Base-by-base conservation (phyloP, 2,113 vertebrate genomes). In the Clarias magur region DNA sequence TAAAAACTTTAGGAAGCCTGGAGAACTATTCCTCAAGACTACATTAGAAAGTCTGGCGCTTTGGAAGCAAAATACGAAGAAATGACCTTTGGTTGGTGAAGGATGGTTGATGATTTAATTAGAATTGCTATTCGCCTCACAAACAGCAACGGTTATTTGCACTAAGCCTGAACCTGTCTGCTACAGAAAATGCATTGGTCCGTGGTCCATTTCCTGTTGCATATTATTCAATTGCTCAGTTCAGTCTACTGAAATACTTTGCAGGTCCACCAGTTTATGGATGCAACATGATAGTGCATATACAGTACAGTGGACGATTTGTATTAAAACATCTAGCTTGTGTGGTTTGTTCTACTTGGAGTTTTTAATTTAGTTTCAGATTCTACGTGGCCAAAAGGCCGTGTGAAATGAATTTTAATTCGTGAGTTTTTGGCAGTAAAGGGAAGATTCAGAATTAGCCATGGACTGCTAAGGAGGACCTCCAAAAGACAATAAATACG, bases 401-500 rank as follows among this genome's bases (percentile, higher is more conserved):
- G 25, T 12, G 23, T 73, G 23, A 10, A 42, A 73, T 42, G 34
- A 78, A 86, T 78, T 76, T 56, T 21, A 65, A 56, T 70, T 21
- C 65, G 30, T 54, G 34, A 21, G 13, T 23, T 48, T 85, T 4
- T 27, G 70, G 42, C 19, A 15, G 19, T 12, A 17, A 80, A 53
- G 80, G 21, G 11, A 42, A 27, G 42, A n/a, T 42, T 6, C 48
- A 23, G 63, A 16, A 75, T 38, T 75, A 67, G n/a, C 42, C 48
- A 38, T 65, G 60, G 54, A 72, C 42, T 80, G n/a, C 53, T 53
- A 38, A 85, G 7, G 80, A 56, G 34, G 38, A 84, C 48, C 88
- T 83, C 19, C 60, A 59, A 60, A 21, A 76, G 81, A 84, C 30
- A 75, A 73, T 87, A 86, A 86, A 86, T 78, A 86, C 15, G n/a